Conservation (phyloP, 2,113 vertebrate genomes). For the Perca flavescens region DNA sequence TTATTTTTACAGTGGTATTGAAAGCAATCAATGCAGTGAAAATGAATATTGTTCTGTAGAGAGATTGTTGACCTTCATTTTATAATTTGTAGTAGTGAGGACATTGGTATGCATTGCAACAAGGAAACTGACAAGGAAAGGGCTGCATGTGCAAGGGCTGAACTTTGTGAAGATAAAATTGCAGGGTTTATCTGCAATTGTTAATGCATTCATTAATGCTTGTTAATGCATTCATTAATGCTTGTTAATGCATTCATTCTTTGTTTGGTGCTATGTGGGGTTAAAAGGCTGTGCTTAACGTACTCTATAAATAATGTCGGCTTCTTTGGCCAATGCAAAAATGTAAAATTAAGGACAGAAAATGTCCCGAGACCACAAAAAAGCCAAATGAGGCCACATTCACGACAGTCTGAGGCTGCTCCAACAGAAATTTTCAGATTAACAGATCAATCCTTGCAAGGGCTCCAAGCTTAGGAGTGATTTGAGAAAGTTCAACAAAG, state of each 20-base stretch:
- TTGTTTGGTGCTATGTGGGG: slow-evolving; percentile 37
- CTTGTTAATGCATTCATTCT: slow-evolving; percentile 37
- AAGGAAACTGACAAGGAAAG: slow-evolving; percentile 17
- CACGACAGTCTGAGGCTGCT: neutral
- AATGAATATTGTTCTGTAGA: slow-evolving; percentile 16
- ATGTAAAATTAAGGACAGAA: slow-evolving; percentile 4
- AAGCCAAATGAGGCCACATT: neutral
- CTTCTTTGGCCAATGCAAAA: slow-evolving; percentile 11
- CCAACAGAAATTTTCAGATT: too few species aligned
- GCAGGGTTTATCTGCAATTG: slow-evolving; percentile 38
- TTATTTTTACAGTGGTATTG: neutral
- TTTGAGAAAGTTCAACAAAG: too few species aligned
- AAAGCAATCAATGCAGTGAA: slow-evolving; percentile 11
- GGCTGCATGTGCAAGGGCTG: slow-evolving; percentile 13
- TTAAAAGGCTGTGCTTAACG: slow-evolving; percentile 25
- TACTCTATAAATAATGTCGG: neutral
- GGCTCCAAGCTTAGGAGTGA: neutral
- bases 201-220: slow-evolving; percentile 33
- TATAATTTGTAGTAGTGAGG: slow-evolving; percentile 5
- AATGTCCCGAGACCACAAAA: slow-evolving; percentile 8
- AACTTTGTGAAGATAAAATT: slow-evolving; percentile 52
- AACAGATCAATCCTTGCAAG: slow-evolving; percentile 11
- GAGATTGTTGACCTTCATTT: slow-evolving; percentile 24
- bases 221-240: slow-evolving; percentile 34
- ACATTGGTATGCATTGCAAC: slow-evolving; percentile 54